These are phyloP conservation scores for Nasonovia ribisnigri DNA, from an alignment of 2,888 invertebrate genomes.

Conservation along the genomic window DNA sequence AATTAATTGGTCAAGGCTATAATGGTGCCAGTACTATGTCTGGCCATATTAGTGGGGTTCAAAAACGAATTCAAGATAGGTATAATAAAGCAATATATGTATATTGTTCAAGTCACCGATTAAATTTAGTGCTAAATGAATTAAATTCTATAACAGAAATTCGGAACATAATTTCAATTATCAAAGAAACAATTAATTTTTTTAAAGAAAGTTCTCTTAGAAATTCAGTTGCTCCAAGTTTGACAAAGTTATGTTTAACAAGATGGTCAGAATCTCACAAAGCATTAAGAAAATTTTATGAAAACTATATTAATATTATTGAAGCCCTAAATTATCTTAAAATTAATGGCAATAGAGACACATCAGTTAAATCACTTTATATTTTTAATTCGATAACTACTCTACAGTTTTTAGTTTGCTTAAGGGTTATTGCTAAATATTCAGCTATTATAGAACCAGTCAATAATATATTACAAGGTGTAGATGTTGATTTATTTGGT, in stretches of 20 bases:
- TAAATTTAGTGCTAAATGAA: slow-evolving; percentile 23
- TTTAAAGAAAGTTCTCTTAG: slow-evolving; percentile 28
- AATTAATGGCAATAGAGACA: background rate
- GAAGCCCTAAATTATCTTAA: background rate
- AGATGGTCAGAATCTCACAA: slow-evolving; percentile 22
- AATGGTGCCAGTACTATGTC: slow-evolving; percentile 36
- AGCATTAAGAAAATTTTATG: background rate
- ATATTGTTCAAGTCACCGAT: slow-evolving; percentile 28
- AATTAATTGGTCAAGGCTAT: slow-evolving; percentile 37
- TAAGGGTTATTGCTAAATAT: background rate
- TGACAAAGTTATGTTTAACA: background rate
- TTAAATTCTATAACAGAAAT: slow-evolving; percentile 27
- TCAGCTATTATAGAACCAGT: slow-evolving; percentile 14
- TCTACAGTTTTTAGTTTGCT: slow-evolving; percentile 20
- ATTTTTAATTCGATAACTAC: slow-evolving; percentile 14
- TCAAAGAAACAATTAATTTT: slow-evolving; percentile 32
- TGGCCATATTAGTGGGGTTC: slow-evolving; percentile 28
- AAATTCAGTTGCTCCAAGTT: slow-evolving; percentile 16
- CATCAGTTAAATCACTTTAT: background rate
- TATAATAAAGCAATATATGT: slow-evolving; percentile 30
- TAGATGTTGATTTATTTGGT: slow-evolving; percentile 22
- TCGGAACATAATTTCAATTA: background rate
- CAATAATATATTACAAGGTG: slow-evolving; percentile 3
- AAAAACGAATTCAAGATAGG: slow-evolving; percentile 15
- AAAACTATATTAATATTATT: slow-evolving; percentile 18